Percentiles rank a stretch among this genome's conserved stretches.
These are phyloP conservation scores for Troides oblongomaculatus DNA, from an alignment of 2,888 invertebrate species.

Conservation along the genomic window DNA sequence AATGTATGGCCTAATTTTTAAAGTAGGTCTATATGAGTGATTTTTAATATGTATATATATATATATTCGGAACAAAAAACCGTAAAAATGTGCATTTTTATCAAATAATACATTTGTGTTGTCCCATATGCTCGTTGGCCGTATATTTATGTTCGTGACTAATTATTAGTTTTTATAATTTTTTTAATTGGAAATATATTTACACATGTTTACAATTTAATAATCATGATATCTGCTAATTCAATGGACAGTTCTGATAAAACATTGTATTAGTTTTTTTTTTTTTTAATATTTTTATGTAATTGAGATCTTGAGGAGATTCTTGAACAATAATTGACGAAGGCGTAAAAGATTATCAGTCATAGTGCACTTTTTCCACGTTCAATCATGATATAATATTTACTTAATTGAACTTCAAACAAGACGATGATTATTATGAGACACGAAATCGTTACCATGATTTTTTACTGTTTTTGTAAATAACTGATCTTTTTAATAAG, in stretches of 20 bases:
- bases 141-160: background rate
- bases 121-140: background rate
- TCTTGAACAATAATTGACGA: background rate
- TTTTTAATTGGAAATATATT: background rate
- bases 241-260: slow-evolving; percentile 4
- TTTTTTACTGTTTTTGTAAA: slow-evolving; percentile 11
- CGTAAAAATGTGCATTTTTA: too few relatives aligned
- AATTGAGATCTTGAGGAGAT: background rate
- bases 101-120: too few relatives aligned
- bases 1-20: background rate
- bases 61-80: background rate
- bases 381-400: background rate
- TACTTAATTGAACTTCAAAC: too few relatives aligned
- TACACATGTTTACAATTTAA: background rate
- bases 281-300: slow-evolving; percentile 7
- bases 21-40: background rate
- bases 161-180: background rate
- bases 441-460: slow-evolving; percentile 29
- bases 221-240: background rate
- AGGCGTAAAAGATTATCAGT: slow-evolving; percentile 11
- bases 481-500: background rate
- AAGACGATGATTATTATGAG: slow-evolving; percentile 9
- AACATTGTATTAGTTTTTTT: slow-evolving; percentile 12
- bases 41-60: background rate
- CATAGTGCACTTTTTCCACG: slow-evolving; percentile 7